Evolutionary conservation across 2,113 vertebrate species (phyloP), one percentile per base, ranked within the genome.

Genomic region (Coptodon rendalli): DNA sequence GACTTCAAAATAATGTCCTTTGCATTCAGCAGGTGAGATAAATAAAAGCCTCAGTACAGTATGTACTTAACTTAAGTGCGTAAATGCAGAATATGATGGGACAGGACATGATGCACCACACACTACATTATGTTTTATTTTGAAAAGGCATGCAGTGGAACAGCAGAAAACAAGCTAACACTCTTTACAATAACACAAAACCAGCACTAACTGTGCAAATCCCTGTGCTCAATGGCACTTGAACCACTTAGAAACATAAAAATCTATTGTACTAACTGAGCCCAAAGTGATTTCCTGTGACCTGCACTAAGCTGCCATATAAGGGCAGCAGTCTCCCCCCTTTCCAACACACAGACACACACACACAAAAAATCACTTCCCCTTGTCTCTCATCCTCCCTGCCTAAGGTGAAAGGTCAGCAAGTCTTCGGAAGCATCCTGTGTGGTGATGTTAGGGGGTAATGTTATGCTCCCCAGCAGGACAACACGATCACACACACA

Each of bases 371-470:
- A 45, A 63, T 9, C 81, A 24, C n/a, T 82, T 85, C 87, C 85
- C 43, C 84, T 84, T 68, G 53, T 86, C 86, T 90, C 91, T 90
- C 87, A 84, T 93, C 92, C 76, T 90, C 89, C 52, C 79, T 50
- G 2, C 81, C 53, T 9, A 17, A 86, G 94, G 92, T 92, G 17
- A 94, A 87, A 94, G 95, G 91, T 95, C 91, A 82, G 52, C 14
- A 4, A 81, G 91, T 84, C 90, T 90, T 92, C 88, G 89, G 92
- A 95, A 94, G 94, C 94, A 76, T 94, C 94, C 90, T 95, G 94
- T 94, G 94, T 83, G 92, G 95, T 59, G 89, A 87, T 88, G 90
- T 91, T 86, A 84, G 88, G 93, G 93, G 84, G 84, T 91, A 84
- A 89, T 66, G 94, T 91, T 92, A 81, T 57, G 89, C 90, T 93